Conservation (phyloP, 2,797 vertebrate species). For the Myotis planiceps region DNA sequence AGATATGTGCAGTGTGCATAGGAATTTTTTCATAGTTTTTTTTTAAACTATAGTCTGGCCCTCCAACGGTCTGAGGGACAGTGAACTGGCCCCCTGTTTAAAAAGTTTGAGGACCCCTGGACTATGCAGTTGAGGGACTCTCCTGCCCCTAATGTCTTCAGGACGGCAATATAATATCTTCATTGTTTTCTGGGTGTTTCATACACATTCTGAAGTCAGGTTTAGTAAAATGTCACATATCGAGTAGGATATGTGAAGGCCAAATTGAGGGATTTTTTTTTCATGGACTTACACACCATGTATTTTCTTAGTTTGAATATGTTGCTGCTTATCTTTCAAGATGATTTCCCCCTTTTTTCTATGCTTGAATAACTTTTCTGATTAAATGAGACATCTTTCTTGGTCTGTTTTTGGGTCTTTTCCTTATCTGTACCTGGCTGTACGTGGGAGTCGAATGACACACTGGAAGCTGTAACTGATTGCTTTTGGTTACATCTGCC, state of each 20-base stretch:
- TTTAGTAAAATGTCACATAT: not conserved
- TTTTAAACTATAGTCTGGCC: too few relatives aligned
- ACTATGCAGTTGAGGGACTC: not conserved
- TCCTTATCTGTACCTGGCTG: not conserved
- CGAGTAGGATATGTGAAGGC: not conserved
- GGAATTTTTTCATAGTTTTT: too few relatives aligned
- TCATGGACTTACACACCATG: not conserved
- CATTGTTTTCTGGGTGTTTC: not conserved
- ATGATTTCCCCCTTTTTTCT: not conserved
- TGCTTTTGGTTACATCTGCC: not conserved
- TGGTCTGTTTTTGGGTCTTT: not conserved
- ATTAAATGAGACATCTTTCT: not conserved
- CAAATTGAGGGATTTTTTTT: not conserved
- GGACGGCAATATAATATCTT: not conserved
- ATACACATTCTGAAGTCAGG: not conserved
- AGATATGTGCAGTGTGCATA: too few relatives aligned
- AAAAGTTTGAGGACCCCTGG: too few relatives aligned
- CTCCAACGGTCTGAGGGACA: too few relatives aligned
- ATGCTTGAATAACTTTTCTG: not conserved
- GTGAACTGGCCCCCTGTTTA: too few relatives aligned
- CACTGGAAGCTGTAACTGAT: not conserved
- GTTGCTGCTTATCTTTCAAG: constrained; percentile 1
- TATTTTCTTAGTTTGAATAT: constrained; percentile 37
- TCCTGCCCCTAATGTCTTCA: not conserved
- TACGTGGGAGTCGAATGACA: not conserved